Percentiles rank a stretch among this genome's conserved stretches.
phyloP scores from a whole-genome alignment of 2,797 vertebrate genomes.

The Nothura maculosa region DNA sequence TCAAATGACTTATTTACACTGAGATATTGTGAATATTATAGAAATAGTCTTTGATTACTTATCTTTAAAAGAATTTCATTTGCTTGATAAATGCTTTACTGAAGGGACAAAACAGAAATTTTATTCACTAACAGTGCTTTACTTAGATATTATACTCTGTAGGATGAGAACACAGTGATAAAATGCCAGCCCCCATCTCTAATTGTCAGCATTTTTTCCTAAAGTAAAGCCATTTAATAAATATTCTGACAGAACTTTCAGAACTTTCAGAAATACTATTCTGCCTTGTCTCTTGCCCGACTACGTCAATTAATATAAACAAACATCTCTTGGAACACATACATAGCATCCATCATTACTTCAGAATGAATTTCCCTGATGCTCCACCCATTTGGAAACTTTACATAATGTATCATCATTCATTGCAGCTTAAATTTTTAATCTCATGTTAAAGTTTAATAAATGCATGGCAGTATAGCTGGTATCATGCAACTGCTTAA shows the following conservation, averaged over 20 bases:
- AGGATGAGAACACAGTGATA: background rate
- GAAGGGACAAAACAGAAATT: background rate
- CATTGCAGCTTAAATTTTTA: background rate
- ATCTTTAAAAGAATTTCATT: constrained; percentile 3
- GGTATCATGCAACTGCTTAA: background rate
- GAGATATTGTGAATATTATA: background rate
- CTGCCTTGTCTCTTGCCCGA: background rate
- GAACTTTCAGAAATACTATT: background rate
- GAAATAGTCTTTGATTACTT: constrained; percentile 8
- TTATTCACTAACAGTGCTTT: background rate
- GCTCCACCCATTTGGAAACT: background rate
- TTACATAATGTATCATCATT: background rate
- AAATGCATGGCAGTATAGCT: background rate
- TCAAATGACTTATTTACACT: constrained; percentile 35
- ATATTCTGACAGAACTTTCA: background rate
- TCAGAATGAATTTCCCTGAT: background rate
- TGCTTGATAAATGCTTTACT: background rate
- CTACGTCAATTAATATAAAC: background rate
- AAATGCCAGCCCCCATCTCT: background rate
- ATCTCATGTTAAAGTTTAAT: background rate
- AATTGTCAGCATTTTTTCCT: background rate
- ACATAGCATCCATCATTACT: rapidly evolving
- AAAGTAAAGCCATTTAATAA: background rate
- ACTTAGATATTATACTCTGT: background rate
- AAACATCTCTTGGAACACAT: background rate